Conservation (phyloP, 2,113 vertebrate genomes). For the Thoracochromis brauschi region DNA sequence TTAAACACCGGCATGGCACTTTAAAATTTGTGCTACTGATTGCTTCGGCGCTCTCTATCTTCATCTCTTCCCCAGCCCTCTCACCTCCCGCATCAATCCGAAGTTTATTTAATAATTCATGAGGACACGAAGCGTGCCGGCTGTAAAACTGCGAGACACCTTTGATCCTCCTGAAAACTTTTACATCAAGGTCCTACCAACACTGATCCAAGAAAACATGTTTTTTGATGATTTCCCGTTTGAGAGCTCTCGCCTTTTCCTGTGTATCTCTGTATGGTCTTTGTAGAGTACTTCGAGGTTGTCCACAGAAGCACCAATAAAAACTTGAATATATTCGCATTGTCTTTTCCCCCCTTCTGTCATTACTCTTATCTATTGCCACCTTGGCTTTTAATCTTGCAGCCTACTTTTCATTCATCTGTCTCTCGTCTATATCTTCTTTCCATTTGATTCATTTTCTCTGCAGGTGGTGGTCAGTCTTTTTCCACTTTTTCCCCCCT, state of each 20-base stretch:
- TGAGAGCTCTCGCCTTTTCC: not conserved
- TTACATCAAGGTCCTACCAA: constrained; percentile 19
- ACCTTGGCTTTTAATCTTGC: not conserved
- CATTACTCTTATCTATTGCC: not conserved
- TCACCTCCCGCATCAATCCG: constrained; percentile 19
- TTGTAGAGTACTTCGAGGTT: not conserved
- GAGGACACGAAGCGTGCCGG: not conserved
- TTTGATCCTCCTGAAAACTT: constrained; percentile 31
- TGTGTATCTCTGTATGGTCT: not conserved
- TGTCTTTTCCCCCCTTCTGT: not conserved
- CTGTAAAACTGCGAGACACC: not conserved
- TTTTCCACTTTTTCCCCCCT: not conserved
- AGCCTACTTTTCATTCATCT: not conserved
- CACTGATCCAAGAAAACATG: constrained; percentile 12
- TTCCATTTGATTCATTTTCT: not conserved
- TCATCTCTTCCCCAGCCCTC: not conserved
- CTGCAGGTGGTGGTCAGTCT: not conserved
- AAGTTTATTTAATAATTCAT: constrained; percentile 51
- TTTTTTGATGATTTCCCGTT: constrained; percentile 3
- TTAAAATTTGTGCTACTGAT: not conserved
- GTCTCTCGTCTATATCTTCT: not conserved
- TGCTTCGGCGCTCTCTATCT: not conserved
- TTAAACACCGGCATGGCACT: not conserved
- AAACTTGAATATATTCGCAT: not conserved
- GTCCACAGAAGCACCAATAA: not conserved